These are phyloP conservation scores for Otolemur garnettii DNA, from an alignment of 2,113 vertebrate species.

Conservation along the genomic window DNA sequence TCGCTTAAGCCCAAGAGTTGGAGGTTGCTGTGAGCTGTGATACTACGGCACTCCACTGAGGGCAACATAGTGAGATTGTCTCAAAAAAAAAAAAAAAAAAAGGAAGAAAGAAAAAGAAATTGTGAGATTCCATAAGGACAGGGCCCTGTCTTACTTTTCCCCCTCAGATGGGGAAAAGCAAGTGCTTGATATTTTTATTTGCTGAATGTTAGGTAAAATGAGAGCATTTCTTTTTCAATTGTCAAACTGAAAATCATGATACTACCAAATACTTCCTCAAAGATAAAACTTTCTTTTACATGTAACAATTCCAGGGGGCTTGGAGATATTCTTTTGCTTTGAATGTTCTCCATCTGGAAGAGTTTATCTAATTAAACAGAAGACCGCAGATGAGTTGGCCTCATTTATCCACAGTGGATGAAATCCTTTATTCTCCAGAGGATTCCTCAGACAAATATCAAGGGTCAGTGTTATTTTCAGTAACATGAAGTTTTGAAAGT, in stretches of 20 bases:
- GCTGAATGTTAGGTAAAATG: constrained; percentile 26
- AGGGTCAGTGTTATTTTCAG: constrained; percentile 75
- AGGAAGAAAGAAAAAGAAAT: neutral
- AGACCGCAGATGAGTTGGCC: constrained; percentile 54
- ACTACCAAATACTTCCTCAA: constrained; percentile 60
- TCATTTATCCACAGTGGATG: constrained; percentile 49
- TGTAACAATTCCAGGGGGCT: constrained; percentile 60
- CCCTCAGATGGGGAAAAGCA: neutral
- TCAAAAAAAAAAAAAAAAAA: too few relatives aligned
- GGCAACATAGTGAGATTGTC: too few relatives aligned
- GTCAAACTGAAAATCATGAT: constrained; percentile 32
- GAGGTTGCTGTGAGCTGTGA: too few relatives aligned
- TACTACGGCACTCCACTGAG: too few relatives aligned
- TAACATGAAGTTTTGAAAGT: constrained; percentile 59
- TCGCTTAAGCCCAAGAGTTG: too few relatives aligned
- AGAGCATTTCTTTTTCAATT: neutral
- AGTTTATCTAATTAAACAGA: constrained; percentile 72
- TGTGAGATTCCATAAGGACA: neutral
- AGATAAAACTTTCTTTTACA: constrained; percentile 68
- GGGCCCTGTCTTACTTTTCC: neutral
- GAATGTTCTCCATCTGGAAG: constrained; percentile 75
- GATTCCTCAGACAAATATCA: constrained; percentile 69
- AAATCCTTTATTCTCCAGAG: constrained; percentile 68
- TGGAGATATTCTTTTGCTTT: constrained; percentile 52
- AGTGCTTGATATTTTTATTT: neutral